Evolutionary conservation across 1,140 invertebrate genomes (phyloP).

Genomic region (Acromyrmex charruanus): DNA sequence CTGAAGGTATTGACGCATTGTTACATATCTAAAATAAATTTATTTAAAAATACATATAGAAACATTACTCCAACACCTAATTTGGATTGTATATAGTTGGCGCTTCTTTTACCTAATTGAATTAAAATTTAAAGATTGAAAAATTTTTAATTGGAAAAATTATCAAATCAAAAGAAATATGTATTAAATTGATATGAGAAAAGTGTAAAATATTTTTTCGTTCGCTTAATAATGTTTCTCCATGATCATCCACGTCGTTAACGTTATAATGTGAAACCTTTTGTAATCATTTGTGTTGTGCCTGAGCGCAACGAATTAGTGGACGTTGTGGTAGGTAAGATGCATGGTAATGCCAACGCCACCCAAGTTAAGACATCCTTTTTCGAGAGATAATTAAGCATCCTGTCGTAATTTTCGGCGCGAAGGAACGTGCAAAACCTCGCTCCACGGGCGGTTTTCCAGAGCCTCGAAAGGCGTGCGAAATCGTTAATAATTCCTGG

Average conservation of each 20-base stretch:
- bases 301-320: slow-evolving; percentile 64
- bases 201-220: not conserved
- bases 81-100: no score
- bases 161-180: not conserved
- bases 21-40: no score
- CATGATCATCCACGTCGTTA: slow-evolving; percentile 30
- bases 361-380: slow-evolving; percentile 27
- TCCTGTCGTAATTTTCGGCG: slow-evolving; percentile 67
- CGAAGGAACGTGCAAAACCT: slow-evolving; percentile 60
- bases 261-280: slow-evolving; percentile 38
- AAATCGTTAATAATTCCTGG: slow-evolving; percentile 68
- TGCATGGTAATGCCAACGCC: slow-evolving; percentile 50
- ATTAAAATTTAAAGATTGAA: not conserved
- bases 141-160: not conserved
- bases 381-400: slow-evolving; percentile 67
- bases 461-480: slow-evolving; percentile 15
- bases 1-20: no score
- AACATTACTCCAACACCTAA: no score
- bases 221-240: not conserved
- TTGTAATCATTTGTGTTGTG: slow-evolving; percentile 31
- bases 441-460: slow-evolving; percentile 59
- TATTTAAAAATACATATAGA: no score
- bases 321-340: slow-evolving; percentile 72
- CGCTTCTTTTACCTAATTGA: no score
- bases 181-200: not conserved